Base-by-base conservation (phyloP, 1,140 invertebrate genomes). In the Conus betulinus region DNA sequence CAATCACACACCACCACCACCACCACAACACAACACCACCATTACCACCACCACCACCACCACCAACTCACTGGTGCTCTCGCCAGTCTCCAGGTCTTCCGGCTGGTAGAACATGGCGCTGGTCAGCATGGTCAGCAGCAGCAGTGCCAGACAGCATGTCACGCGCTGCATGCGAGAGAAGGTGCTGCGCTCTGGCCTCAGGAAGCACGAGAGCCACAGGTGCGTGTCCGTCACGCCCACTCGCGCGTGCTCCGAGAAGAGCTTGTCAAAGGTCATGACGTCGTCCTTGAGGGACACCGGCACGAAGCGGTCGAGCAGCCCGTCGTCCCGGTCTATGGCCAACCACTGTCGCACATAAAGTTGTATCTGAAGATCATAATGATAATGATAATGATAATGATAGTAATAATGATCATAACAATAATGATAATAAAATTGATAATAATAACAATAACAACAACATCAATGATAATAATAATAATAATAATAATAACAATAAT, bases 101-200 rank as follows among this genome's bases (percentile, higher is more conserved):
- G 84, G 84, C 88, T 88, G 71, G 89, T 93, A 95, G 90, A 95
- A 95, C 94, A 95, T 95, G 52, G 94, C 94, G 88, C 95, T 95
- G 67, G 94, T 90, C 27, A 95, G 94, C 95, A 95, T 95, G 13
- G 94, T 94, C 1, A 95, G 90, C 74, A 95, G 93, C 5, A 95
- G 90, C 11, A 95, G 88, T 25, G 92, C 90, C 20, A 94, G 82
- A 88, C 94, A 93, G 84, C 94, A 95, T 0, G 92, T 92, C 5
- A 95, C 55, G 39, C 95, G 91, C 91, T 95, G 95, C n/a, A 95
- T 87, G n/a, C 95, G 93, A 11, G 93, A 94, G 90, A 95, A 95
- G 67, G 90, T 90, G 86, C 93, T 94, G 57, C 92, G 90, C 15
- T 92, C 92, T 10, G 95, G 94, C 57, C 94, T 85, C 84, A 93